Evolutionary conservation across 2,797 vertebrate species (phyloP), one percentile per base, ranked within the genome.

Genomic region (Siniperca scherzeri): DNA sequence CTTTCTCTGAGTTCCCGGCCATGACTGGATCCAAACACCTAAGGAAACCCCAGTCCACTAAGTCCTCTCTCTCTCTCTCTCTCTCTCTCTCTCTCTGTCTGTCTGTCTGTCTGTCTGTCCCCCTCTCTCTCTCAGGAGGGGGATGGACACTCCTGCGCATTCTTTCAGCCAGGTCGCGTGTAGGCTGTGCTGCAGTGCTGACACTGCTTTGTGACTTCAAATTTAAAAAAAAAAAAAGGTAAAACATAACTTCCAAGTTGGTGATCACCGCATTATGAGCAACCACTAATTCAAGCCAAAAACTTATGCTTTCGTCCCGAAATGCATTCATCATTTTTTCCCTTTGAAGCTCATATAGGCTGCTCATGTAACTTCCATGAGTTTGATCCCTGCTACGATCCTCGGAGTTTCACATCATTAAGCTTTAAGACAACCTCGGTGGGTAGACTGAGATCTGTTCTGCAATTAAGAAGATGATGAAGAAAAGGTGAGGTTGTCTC

Each of bases 1-100:
- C 96, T 95, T 98, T 98, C 93, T 98, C 98, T 65, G 94, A 96
- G 88, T 80, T 95, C 90, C 94, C 95, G 74, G 94, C 93, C 97
- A 97, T 97, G 94, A 90, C 90, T 83, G 60, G 70, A 91, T 82
- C 67, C 87, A 71, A 88, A 86, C 93, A 93, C 92, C 91, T 91
- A 90, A 92, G 78, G 69, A 78, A 55, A 76, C 44, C 57, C 67
- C 67, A 40, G 65, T 80, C 68, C 73, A 77, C 66, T 69, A 19
- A 70, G 71, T 61, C 40, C 53, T 10, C 66, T 25, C 82, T 36
- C 69, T 46, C 62, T 30, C 68, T 36, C 53, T 64, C 61, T 3
- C 70, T 40, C 67, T 17, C 64, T 64, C 80, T 46, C 68, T 27
- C 71, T 33, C 74, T 48, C 40, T 50, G 59, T 25, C 65, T n/a